Base-by-base conservation (phyloP, 2,888 invertebrate species). In the Metalampra italica region DNA sequence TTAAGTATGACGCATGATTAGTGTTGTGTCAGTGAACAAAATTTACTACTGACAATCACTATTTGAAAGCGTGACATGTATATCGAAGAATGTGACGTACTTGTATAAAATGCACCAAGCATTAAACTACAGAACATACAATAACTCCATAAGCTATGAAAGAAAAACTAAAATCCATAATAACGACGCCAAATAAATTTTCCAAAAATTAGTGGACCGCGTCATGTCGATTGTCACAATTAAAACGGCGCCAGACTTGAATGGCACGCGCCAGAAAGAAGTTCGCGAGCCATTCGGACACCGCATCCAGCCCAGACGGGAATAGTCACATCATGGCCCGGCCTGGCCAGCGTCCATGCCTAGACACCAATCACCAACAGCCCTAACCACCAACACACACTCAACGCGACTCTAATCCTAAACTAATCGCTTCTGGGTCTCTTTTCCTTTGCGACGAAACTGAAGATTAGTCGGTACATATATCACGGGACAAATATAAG, bases 241-340 rank as follows among this genome's bases (percentile, higher is more conserved):
- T 70, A 65, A 69, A 74, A 67, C 50, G 78, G 79, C 80, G 76
- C 78, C 70, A 69, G 71, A 75, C 74, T 66, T 75, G 71, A 78
- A 75, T 76, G 80, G 74, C 74, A 78, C 61, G 71, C 71, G 82
- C 75, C 75, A 72, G 75, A 75, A 73, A 71, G 70, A 75, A 69
- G 71, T 73, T 72, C 62, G 73, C 68, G 65, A 72, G 69, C 29
- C 75, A 71, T 77, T 78, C 71, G 74, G 78, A 76, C 75, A 76
- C 73, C 71, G 71, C 73, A 77, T 78, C 73, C 76, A 75, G 78
- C 68, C 77, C 75, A 84, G 88, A 86, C 88, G 87, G 88, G 88
- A 89, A 89, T 89, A 89, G 88, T 85, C 86, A 68, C 83, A 78
- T 76, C 80, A 69, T 71, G 71, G 64, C 87, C 88, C 82, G 88